phyloP scores from a whole-genome alignment of 2,888 invertebrate genomes.

The Euclidia mi region DNA sequence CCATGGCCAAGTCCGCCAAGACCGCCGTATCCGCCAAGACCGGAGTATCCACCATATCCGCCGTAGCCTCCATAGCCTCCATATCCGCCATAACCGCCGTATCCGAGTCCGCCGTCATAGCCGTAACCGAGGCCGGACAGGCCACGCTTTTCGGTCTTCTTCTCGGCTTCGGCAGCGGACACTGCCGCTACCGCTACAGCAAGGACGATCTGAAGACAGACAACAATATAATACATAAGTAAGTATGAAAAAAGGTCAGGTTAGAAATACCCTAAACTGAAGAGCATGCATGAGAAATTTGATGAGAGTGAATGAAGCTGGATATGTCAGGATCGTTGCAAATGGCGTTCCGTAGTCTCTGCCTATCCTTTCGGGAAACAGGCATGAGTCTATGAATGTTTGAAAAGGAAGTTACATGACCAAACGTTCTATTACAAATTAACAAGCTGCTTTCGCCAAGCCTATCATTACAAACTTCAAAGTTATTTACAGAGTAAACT shows the following conservation, averaged over 20 bases:
- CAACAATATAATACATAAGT: neutral
- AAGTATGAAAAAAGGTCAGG: neutral
- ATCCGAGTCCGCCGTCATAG: constrained; percentile 47
- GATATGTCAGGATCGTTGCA: too few relatives aligned
- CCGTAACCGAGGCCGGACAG: constrained; percentile 83
- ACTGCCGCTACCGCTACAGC: constrained; percentile 78
- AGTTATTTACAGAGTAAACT: too few relatives aligned
- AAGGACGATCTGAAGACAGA: constrained; percentile 71
- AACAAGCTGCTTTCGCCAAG: too few relatives aligned
- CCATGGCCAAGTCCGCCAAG: constrained; percentile 47
- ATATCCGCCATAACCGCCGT: constrained; percentile 59
- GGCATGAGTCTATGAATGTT: too few relatives aligned
- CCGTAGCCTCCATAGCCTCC: constrained; percentile 63
- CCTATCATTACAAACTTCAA: too few relatives aligned
- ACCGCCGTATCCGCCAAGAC: constrained; percentile 61
- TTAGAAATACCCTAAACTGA: too few relatives aligned
- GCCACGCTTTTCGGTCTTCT: constrained; percentile 87
- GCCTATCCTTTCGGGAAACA: too few relatives aligned
- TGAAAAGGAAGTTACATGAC: too few relatives aligned
- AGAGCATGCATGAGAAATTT: too few relatives aligned
- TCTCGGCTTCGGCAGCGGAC: constrained; percentile 83
- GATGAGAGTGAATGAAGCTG: too few relatives aligned
- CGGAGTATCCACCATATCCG: constrained; percentile 56
- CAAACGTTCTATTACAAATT: too few relatives aligned
- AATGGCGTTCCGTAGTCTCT: too few relatives aligned